Evolutionary conservation across 2,797 vertebrate species (phyloP), one percentile per base, ranked within the genome.

Genomic region (Centropyge bicolor): DNA sequence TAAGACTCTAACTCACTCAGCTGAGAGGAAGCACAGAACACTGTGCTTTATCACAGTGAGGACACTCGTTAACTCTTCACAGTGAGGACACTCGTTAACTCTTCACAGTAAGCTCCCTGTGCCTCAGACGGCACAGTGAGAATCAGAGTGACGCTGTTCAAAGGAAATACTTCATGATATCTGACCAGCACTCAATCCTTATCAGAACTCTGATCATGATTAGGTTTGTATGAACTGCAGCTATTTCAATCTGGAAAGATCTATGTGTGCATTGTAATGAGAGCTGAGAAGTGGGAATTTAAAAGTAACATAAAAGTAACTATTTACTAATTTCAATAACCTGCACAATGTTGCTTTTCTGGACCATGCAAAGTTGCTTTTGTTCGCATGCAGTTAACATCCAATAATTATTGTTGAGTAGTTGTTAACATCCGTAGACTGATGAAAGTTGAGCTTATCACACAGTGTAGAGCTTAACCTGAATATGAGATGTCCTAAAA

Each of bases 1-100:
- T 74, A 77, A 79, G 93, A 92, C 88, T 83, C 41, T 61, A 82
- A 90, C 89, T 89, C 67, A 80, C 86, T 95, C 92, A 95, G 85
- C 95, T 86, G 86, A 92, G 81, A 60, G 38, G 79, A 85, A 63
- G 78, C 55, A 51, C 68, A 56, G 31, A 74, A 76, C 66, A 59
- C 65, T 41, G 69, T 4, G 40, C 80, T 81, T 81, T 65, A 86
- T 84, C 41, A 56, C 41, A 77, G 57, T 1, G 51, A 61, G 56
- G 66, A 46, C 35, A 45, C 76, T 27, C 19, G 74, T 68, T 67
- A 70, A 49, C 46, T 67, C 40, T 55, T 48, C 70, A 77, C 69
- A 84, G 69, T 49, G 56, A 64, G 43, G 66, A 46, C 35, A 45
- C 76, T 27, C 19, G 74, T 68, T 67, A 70, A 49, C 46, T 67